These are phyloP conservation scores for Myioborus melanocephalus DNA, from an alignment of 2,797 vertebrate genomes.

Conservation along the genomic window DNA sequence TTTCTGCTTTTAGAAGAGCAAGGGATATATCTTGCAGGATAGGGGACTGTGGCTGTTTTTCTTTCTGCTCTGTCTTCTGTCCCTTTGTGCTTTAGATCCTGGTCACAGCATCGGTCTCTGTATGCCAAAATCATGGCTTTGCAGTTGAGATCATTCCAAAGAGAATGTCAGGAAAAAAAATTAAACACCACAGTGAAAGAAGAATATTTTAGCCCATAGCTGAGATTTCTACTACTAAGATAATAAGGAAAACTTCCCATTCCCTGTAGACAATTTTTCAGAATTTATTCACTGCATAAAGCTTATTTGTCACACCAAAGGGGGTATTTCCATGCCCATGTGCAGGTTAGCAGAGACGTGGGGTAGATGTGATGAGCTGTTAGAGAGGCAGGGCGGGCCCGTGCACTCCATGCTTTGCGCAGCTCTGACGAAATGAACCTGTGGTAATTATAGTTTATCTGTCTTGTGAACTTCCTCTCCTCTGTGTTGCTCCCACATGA, in stretches of 20 bases:
- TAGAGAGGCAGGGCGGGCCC: neutral
- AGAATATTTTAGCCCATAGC: neutral
- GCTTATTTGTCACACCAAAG: neutral
- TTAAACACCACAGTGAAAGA: neutral
- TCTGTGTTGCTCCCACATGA: neutral
- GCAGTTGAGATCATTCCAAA: neutral
- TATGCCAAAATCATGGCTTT: neutral
- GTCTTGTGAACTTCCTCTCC: neutral
- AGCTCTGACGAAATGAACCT: neutral
- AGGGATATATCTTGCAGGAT: neutral
- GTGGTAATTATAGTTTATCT: neutral
- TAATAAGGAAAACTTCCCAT: neutral
- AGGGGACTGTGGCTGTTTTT: neutral
- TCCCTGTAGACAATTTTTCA: neutral
- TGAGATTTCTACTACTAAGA: neutral
- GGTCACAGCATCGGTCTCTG: fast-evolving
- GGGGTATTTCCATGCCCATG: fast-evolving
- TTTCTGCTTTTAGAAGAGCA: neutral
- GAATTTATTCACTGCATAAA: neutral
- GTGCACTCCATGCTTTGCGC: neutral
- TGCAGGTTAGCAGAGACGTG: neutral
- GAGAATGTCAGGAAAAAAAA: neutral
- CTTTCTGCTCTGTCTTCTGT: neutral
- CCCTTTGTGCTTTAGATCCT: neutral
- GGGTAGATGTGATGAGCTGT: neutral